phyloP scores from a whole-genome alignment of 2,113 vertebrate species.

The Zosterops hypoxanthus region DNA sequence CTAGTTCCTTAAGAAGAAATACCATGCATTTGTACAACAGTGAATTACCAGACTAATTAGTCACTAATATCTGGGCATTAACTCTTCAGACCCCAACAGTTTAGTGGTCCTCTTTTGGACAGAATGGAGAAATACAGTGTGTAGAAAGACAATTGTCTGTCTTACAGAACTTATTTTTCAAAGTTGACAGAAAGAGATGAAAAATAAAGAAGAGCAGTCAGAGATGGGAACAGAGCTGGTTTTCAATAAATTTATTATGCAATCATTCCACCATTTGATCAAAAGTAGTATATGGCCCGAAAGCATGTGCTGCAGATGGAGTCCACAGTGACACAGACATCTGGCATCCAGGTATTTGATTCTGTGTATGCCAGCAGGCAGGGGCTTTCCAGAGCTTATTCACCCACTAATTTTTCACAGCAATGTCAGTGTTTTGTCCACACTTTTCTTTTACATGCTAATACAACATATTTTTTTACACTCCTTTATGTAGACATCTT shows the following conservation, averaged over 20 bases:
- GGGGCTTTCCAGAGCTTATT: conserved; percentile 29
- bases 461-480: neutral
- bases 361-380: conserved; percentile 39
- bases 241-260: conserved; percentile 1
- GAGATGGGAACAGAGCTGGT: neutral
- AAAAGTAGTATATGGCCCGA: conserved; percentile 59
- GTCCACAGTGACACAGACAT: conserved; percentile 59
- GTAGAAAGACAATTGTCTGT: neutral
- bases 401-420: conserved; percentile 31
- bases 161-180: neutral
- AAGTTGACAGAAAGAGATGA: neutral
- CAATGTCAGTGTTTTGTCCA: neutral
- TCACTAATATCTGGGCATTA: neutral
- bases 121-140: neutral
- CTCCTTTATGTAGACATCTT: neutral
- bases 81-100: neutral
- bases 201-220: neutral
- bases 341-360: conserved; percentile 62
- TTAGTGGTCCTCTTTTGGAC: neutral
- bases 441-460: neutral
- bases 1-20: neutral
- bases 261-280: conserved; percentile 18
- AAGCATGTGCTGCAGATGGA: conserved; percentile 60
- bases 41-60: neutral
- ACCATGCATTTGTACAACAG: neutral